phyloP scores from a whole-genome alignment of 2,888 invertebrate species.

The Pyrochroa serraticornis region DNA sequence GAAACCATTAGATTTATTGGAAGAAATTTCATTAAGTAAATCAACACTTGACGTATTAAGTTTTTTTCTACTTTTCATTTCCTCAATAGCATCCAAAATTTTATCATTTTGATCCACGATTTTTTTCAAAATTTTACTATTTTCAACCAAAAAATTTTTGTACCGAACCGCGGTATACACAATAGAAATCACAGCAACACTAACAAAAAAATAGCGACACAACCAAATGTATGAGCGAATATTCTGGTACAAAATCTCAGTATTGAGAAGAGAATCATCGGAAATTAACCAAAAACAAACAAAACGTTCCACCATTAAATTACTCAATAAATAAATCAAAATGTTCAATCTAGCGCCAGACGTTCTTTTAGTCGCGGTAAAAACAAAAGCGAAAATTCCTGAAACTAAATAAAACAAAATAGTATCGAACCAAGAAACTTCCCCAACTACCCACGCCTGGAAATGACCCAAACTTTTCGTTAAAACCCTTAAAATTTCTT shows the following conservation, averaged over 20 bases:
- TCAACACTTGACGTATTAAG: too few species aligned
- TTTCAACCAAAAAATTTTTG: slow-evolving; percentile 56
- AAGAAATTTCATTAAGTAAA: too few species aligned
- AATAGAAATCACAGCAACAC: slow-evolving; percentile 50
- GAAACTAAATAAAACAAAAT: slow-evolving; percentile 64
- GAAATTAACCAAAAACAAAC: slow-evolving; percentile 41
- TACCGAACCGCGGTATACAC: slow-evolving; percentile 52
- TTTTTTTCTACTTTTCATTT: too few species aligned
- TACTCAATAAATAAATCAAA: slow-evolving; percentile 60
- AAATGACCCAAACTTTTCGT: slow-evolving; percentile 63
- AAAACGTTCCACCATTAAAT: slow-evolving; percentile 60
- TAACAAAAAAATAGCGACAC: slow-evolving; percentile 56
- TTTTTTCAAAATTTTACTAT: slow-evolving; percentile 55
- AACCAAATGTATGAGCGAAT: slow-evolving; percentile 58
- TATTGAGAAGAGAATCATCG: slow-evolving; percentile 34
- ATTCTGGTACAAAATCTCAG: slow-evolving; percentile 49
- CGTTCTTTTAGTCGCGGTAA: slow-evolving; percentile 64
- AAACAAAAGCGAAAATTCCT: slow-evolving; percentile 61
- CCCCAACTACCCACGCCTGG: slow-evolving; percentile 67
- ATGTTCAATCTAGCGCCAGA: slow-evolving; percentile 63
- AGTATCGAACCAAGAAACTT: slow-evolving; percentile 69
- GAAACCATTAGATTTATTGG: too few species aligned
- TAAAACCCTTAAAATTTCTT: slow-evolving; percentile 62
- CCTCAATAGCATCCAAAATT: slow-evolving; percentile 31
- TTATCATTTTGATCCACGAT: slow-evolving; percentile 55